Conservation (phyloP, 2,888 invertebrate genomes). For the Mystacides longicornis region DNA sequence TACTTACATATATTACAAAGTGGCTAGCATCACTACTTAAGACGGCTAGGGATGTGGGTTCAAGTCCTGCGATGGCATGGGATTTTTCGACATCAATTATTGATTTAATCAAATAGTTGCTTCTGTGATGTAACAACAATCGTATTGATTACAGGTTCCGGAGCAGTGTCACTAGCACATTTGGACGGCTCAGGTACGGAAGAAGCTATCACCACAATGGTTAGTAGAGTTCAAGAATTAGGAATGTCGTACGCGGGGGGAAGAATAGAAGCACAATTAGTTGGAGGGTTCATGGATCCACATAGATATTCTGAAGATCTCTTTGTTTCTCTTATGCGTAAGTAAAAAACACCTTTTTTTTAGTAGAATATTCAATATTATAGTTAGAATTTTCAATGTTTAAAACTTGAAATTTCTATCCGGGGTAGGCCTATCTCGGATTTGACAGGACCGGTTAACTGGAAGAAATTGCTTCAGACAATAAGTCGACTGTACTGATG, state of each 20-base stretch:
- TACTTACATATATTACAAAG: too few species aligned
- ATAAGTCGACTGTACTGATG: too few species aligned
- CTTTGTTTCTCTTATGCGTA: slow-evolving; percentile 80
- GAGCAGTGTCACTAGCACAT: slow-evolving; percentile 80
- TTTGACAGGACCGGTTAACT: too few species aligned
- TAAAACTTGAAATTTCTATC: not conserved
- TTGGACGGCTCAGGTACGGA: slow-evolving; percentile 78
- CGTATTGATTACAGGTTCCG: slow-evolving; percentile 62
- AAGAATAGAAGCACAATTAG: slow-evolving; percentile 80
- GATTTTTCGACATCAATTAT: too few species aligned
- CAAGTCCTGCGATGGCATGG: too few species aligned
- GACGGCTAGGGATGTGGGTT: too few species aligned
- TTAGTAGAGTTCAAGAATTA: slow-evolving; percentile 78
- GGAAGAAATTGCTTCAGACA: too few species aligned
- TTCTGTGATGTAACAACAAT: too few species aligned
- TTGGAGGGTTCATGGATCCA: slow-evolving; percentile 86
- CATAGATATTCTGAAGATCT: slow-evolving; percentile 83
- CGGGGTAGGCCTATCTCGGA: too few species aligned
- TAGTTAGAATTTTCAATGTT: not conserved
- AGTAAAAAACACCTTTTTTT: slow-evolving; percentile 29
- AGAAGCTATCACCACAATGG: slow-evolving; percentile 76
- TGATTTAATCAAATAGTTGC: too few species aligned
- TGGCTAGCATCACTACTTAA: too few species aligned
- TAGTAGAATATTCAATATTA: not conserved
- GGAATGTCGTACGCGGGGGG: slow-evolving; percentile 83